These are phyloP conservation scores for Neopelma chrysocephalum DNA, from an alignment of 2,797 vertebrate species.

Conservation along the genomic window DNA sequence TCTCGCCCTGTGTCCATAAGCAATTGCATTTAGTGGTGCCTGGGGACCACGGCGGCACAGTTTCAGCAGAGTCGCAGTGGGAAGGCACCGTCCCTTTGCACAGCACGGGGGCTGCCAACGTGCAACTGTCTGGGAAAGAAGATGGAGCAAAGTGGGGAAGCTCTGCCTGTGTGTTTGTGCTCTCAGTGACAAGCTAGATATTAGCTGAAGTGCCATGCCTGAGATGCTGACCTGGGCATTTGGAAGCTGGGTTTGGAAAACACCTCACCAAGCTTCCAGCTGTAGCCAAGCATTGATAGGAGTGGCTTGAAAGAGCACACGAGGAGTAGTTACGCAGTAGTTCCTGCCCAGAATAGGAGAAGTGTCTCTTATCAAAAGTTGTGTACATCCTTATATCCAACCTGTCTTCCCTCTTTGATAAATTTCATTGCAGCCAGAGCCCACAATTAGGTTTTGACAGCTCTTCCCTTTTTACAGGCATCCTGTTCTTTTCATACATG, in stretches of 20 bases:
- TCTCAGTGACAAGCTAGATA: not conserved
- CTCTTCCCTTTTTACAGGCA: constrained; percentile 60
- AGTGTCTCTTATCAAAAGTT: constrained; percentile 21
- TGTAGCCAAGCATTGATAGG: not conserved
- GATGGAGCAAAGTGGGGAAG: not conserved
- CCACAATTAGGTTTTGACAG: constrained; percentile 61
- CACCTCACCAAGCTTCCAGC: not conserved
- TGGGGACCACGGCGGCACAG: not conserved
- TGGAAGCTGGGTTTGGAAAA: not conserved
- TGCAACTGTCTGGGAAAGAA: not conserved
- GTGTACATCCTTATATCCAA: not conserved
- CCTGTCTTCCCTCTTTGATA: constrained; percentile 35
- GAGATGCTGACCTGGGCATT: not conserved
- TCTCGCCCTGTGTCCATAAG: not conserved
- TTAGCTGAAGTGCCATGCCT: not conserved
- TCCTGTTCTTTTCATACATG: constrained; percentile 62
- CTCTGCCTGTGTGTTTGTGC: not conserved
- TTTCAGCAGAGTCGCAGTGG: not conserved
- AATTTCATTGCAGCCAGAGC: constrained; percentile 53
- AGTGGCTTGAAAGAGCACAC: not conserved
- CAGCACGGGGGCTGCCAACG: not conserved
- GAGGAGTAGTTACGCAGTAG: not conserved
- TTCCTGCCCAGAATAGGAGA: not conserved
- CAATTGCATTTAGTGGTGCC: not conserved
- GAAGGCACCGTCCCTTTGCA: not conserved